These are phyloP conservation scores for Noctuana brunneofusca DNA, from an alignment of 2,888 invertebrate genomes.

Conservation along the genomic window DNA sequence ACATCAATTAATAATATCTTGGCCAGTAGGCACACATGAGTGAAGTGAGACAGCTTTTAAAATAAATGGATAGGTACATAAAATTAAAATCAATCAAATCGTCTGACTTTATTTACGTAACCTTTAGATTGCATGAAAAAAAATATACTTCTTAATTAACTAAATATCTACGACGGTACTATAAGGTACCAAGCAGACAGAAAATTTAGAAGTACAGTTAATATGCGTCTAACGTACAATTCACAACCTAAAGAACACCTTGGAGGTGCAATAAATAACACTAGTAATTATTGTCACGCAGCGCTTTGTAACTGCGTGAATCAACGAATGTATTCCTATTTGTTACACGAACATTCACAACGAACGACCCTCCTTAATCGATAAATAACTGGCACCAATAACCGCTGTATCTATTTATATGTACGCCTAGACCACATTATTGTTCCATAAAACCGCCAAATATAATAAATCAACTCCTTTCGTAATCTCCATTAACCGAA, in stretches of 20 bases:
- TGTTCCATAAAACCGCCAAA: conserved; percentile 7
- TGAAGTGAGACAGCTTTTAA: neutral
- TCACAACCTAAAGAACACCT: neutral
- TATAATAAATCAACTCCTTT: conserved; percentile 22
- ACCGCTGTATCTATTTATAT: neutral
- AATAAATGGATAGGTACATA: neutral
- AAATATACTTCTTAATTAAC: neutral
- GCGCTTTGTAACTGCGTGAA: neutral
- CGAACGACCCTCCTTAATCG: conserved; percentile 3
- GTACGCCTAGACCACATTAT: neutral
- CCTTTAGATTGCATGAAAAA: neutral
- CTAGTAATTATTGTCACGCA: neutral
- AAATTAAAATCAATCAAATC: neutral
- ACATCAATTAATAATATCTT: neutral
- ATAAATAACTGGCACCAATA: conserved; percentile 5
- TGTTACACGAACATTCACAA: neutral
- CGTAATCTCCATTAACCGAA: conserved; percentile 24
- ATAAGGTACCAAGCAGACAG: too few species aligned
- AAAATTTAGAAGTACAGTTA: neutral
- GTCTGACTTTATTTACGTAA: neutral
- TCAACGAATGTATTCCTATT: neutral
- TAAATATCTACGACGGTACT: neutral
- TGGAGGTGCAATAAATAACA: neutral
- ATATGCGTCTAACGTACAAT: neutral
- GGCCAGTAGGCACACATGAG: neutral